Conservation (phyloP, 2,888 invertebrate species). For the Autographa pulchrina region DNA sequence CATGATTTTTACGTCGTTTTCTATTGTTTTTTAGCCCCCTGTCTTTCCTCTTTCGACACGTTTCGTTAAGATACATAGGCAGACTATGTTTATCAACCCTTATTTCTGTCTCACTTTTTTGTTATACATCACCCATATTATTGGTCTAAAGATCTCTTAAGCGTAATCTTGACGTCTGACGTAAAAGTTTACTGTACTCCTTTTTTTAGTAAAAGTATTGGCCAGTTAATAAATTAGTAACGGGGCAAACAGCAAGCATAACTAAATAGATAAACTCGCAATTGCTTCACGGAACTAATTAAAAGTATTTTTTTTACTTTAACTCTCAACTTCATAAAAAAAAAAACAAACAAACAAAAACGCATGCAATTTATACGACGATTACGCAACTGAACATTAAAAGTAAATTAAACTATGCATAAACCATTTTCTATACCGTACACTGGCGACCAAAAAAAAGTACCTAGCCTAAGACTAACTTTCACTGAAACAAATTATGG, state of each 20-base stretch:
- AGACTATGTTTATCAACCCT: no score
- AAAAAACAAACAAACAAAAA: constrained; percentile 9
- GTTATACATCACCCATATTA: no score
- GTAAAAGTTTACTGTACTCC: no score
- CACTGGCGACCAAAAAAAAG: constrained; percentile 43
- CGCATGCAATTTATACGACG: constrained; percentile 14
- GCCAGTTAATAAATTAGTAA: not conserved
- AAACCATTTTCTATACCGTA: constrained; percentile 34
- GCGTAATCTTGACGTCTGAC: no score
- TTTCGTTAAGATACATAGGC: no score
- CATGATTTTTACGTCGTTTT: not conserved
- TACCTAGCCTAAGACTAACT: constrained; percentile 39
- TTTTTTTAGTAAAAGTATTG: not conserved
- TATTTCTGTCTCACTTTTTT: no score
- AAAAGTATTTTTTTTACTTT: not conserved
- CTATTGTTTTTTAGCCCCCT: not conserved
- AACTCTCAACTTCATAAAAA: constrained; percentile 10
- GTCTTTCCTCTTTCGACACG: no score
- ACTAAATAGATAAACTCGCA: not conserved
- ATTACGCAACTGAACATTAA: constrained; percentile 36
- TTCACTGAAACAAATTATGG: constrained; percentile 55
- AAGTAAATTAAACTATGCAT: constrained; percentile 45
- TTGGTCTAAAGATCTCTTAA: no score
- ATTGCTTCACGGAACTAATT: not conserved
- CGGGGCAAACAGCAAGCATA: not conserved